Percentiles rank a stretch among this genome's conserved stretches.
These are phyloP conservation scores for Drosophila ezoana DNA, from an alignment of 2,888 invertebrate genomes.

Conservation along the genomic window DNA sequence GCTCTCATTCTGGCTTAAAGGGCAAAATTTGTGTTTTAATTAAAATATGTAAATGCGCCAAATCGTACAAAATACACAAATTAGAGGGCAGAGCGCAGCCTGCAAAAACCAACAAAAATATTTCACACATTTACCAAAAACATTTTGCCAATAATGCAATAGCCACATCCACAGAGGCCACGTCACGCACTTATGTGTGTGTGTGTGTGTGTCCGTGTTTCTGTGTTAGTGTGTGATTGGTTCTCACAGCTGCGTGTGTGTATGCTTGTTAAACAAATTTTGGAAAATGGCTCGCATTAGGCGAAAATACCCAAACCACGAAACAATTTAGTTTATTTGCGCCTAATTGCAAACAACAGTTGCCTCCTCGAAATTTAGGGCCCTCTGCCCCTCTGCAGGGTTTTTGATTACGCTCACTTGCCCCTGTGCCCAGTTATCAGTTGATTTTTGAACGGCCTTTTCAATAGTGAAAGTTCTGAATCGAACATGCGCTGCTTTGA, in stretches of 20 bases:
- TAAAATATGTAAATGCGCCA: conserved; percentile 74
- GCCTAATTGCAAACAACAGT: conserved; percentile 61
- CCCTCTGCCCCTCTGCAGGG: neutral
- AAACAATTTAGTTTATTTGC: conserved; percentile 76
- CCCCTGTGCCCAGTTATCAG: neutral
- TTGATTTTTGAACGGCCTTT: neutral
- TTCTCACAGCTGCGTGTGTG: conserved; percentile 21
- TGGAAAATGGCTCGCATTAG: conserved; percentile 45
- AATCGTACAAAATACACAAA: conserved; percentile 58
- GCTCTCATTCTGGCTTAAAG: conserved; percentile 19
- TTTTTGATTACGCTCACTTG: neutral
- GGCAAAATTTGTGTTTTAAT: conserved; percentile 74
- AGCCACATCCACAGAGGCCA: conserved; percentile 22
- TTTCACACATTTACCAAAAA: conserved; percentile 67
- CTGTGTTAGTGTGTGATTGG: conserved; percentile 12
- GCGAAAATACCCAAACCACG: conserved; percentile 38
- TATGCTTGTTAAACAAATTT: conserved; percentile 43
- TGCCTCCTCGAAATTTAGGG: conserved; percentile 27
- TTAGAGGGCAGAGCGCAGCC: conserved; percentile 34
- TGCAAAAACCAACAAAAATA: conserved; percentile 51
- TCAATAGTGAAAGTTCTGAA: conserved; percentile 17
- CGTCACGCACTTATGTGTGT: neutral
- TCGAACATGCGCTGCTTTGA: neutral
- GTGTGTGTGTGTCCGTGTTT: neutral
- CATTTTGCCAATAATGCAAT: conserved; percentile 59